Evolutionary conservation across 2,888 invertebrate species (phyloP), one percentile per base, ranked within the genome.

Genomic region (Stenotaenia linearis): DNA sequence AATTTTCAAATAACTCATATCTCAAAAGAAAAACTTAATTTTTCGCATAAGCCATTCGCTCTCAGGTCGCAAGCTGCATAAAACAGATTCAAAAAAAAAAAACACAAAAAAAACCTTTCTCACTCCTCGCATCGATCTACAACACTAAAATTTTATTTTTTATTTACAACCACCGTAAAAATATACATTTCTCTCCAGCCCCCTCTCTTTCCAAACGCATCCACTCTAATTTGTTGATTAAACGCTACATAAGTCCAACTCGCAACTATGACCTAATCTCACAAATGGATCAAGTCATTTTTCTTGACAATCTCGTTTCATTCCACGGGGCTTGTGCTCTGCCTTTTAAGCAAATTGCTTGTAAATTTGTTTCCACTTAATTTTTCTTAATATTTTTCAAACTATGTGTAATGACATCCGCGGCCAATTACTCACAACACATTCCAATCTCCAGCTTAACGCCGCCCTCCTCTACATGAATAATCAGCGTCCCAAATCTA

Each of bases 271-370:
- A 69, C 69, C 69, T 69, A 69, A 69, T 69, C 69, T 69, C 69
- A 69, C 69, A 69, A 69, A 69, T 69, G 69, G 69, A 69, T 69
- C 69, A 69, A 69, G 69, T 69, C 69, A 69, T 69, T 69, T 69
- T 69, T 69, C 69, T 69, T 69, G 69, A 69, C 69, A 69, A 69
- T 10, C 69, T 69, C 69, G 28, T 28, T 69, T 69, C 69, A n/a
- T 28, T 69, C 25, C 25, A 69, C 69, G 69, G 10, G 69, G 25
- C 25, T 28, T 28, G 69, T 69, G 28, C 25, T 69, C 28, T 69
- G 69, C 69, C 69, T 69, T 69, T 69, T 69, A 69, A 69, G 69
- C 69, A 69, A 69, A 69, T 69, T 69, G 69, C 69, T 69, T 69
- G 69, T 69, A 69, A 69, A 69, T 69, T 69, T 69, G 69, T 69